Evolutionary conservation across 2,797 vertebrate species (phyloP).

Genomic region (Diceros bicornis): DNA sequence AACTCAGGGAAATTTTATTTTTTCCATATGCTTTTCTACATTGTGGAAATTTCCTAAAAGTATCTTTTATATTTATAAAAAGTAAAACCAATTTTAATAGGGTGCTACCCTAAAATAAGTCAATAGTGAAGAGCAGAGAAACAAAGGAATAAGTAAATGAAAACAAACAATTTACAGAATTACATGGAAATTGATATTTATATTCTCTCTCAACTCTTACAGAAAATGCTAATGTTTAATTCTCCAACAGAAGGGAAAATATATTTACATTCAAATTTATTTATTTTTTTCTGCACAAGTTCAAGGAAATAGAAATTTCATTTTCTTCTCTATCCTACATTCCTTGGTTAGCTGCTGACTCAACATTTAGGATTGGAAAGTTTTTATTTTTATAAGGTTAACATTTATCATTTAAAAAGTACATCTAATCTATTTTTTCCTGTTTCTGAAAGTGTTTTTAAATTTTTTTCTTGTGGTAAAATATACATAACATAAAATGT

Average conservation of each 20-base stretch:
- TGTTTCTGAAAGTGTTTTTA: not conserved
- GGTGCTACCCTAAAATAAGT: not conserved
- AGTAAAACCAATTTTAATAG: not conserved
- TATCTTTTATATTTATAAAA: not conserved
- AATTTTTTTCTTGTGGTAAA: not conserved
- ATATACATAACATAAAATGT: not conserved
- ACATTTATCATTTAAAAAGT: not conserved
- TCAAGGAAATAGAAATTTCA: constrained; percentile 60
- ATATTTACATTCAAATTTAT: not conserved
- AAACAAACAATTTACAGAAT: not conserved
- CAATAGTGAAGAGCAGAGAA: not conserved
- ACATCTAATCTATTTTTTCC: not conserved
- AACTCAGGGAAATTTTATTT: not conserved
- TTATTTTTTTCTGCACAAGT: not conserved
- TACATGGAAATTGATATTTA: not conserved
- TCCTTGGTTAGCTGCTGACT: not conserved
- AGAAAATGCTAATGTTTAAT: not conserved
- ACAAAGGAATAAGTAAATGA: not conserved
- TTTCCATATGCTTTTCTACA: not conserved
- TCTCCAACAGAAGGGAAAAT: not conserved
- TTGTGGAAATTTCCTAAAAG: not conserved
- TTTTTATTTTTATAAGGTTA: not conserved
- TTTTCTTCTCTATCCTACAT: not conserved
- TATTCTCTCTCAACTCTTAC: not conserved
- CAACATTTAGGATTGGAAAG: not conserved